Base-by-base conservation (phyloP, 2,797 vertebrate species). In the Myotis pilosus region DNA sequence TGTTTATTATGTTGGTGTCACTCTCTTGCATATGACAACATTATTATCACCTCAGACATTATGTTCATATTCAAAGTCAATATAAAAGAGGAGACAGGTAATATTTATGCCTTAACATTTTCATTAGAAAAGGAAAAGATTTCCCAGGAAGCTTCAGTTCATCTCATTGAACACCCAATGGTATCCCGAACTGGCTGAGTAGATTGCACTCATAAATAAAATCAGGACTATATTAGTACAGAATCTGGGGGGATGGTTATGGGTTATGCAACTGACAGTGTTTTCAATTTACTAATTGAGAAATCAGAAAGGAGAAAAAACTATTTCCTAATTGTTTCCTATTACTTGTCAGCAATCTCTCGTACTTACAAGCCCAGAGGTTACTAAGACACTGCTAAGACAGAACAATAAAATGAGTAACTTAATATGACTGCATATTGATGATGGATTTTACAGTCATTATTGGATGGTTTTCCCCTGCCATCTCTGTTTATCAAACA, bases 401-500 rank as follows among this genome's bases (percentile, higher is more conserved):
- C n/a, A 80, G 55, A 38, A 41, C 9, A 7, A 90, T 55, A 47
- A 88, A 83, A 19, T 57, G 19, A 69, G 75, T 79, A 95, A 95
- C 57, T 79, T 44, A 92, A 81, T 71, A 62, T 41, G 28, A 22
- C 49, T 86, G 8, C 41, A 30, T 53, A 49, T 22, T 87, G 72
- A 90, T 87, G 88, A 79, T 87, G 17, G 33, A 25, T 78, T 91
- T 93, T 85, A 60, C 0, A 1, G 79, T 19, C 53, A 57, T 78
- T 83, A 53, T 86, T 92, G 94, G 78, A 68, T 74, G 84, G 75
- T 93, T 95, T 96, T 53, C 28, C 30, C 12, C 20, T 94, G 62
- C 30, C 79, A 76, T 93, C 33, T 89, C 78, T 95, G 82, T 96
- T 97, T 95, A 85, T 83, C 33, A 96, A 89, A 83, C 20, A 91